Base-by-base conservation (phyloP, 2,797 vertebrate species). In the Sibirionetta formosa region DNA sequence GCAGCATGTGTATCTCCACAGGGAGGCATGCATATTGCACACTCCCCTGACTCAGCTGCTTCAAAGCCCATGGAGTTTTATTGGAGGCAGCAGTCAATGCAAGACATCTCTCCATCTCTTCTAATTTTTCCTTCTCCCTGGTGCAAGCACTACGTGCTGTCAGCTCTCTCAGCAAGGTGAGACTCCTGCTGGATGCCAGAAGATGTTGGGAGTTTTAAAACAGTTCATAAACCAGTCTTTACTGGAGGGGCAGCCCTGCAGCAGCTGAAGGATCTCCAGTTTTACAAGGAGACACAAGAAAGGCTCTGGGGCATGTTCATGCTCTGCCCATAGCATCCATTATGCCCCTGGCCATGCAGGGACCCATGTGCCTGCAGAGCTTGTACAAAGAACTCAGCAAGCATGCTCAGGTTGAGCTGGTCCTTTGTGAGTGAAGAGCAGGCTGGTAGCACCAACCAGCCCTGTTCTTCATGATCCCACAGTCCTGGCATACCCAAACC, bases 11-110 rank as follows among this genome's bases (percentile, higher is more conserved):
- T 40, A 19, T 23, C 27, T 42, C 40, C 58, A 7, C 14, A 10
- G 57, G 51, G 26, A 58, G 3, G 31, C 36, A 11, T 4, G 0
- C 1, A 22, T 16, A 31, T 31, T 51, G 18, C 58, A 20, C 0
- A 2, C 18, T 60, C 63, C 51, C 13, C 1, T 0, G 4, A 19
- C 33, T 35, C 12, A 27, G 44, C 27, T 24, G 31, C 36, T 65
- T 36, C 18, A 14, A 48, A 58, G 38, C 56, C 50, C 1, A 1
- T 23, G 17, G 50, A 57, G 26, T 31, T 83, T 46, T 33, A 19
- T 7, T 3, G 40, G 54, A 40, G 14, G 29, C 51, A 70, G 33
- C 16, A 66, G 26, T 8, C 58, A n/a, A 4, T 1, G 24, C 36
- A 46, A 51, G 85, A 48, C 4, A 3, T 16, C n/a, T 42, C 64